A percentile compares a stretch with the other conserved stretches of the same genome.
These are phyloP conservation scores for Nothoprocta pentlandii DNA, from an alignment of 2,113 vertebrate species.

Conservation along the genomic window DNA sequence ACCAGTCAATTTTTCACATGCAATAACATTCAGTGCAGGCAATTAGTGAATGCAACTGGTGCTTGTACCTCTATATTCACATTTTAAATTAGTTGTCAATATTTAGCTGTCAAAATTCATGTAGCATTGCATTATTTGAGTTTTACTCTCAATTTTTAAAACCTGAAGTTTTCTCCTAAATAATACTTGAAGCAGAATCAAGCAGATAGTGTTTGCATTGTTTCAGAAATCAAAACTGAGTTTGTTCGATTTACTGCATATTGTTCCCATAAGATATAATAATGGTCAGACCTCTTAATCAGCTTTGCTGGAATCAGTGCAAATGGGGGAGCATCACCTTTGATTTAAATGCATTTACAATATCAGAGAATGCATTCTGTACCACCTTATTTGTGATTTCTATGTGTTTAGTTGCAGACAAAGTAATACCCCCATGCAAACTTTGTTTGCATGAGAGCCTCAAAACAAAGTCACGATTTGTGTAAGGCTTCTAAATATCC, in stretches of 20 bases:
- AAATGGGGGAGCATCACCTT: neutral
- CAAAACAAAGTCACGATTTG: neutral
- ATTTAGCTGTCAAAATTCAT: neutral
- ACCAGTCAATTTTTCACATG: slow-evolving; percentile 57
- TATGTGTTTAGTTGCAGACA: neutral
- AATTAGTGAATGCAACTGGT: slow-evolving; percentile 60
- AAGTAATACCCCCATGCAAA: neutral
- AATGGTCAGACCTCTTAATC: neutral
- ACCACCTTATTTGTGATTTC: neutral
- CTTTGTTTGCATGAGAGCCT: neutral
- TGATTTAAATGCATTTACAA: neutral
- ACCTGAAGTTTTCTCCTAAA: neutral
- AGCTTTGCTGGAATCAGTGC: neutral
- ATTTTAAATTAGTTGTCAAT: neutral
- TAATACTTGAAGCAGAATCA: neutral
- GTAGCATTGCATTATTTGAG: neutral
- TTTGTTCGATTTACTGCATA: neutral
- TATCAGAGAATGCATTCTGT: neutral
- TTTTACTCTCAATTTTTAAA: neutral
- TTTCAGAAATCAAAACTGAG: neutral
- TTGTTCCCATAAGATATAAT: neutral
- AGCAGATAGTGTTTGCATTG: neutral
- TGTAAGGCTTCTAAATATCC: neutral
- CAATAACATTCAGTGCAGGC: slow-evolving; percentile 37
- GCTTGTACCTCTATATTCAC: slow-evolving; percentile 18